Conservation (phyloP, 2,113 vertebrate genomes). For the Myotis brandtii region DNA sequence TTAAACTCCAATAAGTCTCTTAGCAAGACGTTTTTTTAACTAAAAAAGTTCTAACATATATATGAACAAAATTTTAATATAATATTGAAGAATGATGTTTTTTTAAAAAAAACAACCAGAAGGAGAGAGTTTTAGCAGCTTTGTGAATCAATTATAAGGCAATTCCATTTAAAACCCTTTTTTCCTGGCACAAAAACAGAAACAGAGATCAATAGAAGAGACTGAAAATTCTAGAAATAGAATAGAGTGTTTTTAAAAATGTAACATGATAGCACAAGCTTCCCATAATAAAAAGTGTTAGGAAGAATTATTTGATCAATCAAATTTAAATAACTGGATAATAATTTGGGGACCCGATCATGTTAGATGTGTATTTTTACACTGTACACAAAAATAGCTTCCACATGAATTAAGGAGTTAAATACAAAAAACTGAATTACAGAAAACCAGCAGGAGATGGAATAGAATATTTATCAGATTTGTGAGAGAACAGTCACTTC, state of each 20-base stretch:
- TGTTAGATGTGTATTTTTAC: background rate
- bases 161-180: background rate
- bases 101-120: background rate
- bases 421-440: slow-evolving; percentile 20
- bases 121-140: background rate
- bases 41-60: background rate
- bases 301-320: slow-evolving; percentile 21
- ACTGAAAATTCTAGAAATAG: slow-evolving; percentile 37
- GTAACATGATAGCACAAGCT: slow-evolving; percentile 23
- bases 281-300: background rate
- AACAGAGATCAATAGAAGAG: slow-evolving; percentile 23
- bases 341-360: background rate
- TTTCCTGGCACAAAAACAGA: slow-evolving; percentile 15
- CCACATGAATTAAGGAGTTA: slow-evolving; percentile 42
- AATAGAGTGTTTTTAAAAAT: slow-evolving; percentile 8
- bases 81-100: background rate
- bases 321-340: background rate
- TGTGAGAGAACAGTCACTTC: slow-evolving; percentile 62
- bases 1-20: background rate
- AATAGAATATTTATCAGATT: slow-evolving; percentile 78
- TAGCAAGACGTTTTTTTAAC: background rate
- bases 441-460: slow-evolving; percentile 58
- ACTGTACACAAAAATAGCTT: background rate
- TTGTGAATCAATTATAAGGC: slow-evolving; percentile 8
- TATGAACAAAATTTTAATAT: background rate